A percentile compares a stretch with the other conserved stretches of the same genome.
Evolutionary conservation across 2,888 invertebrate genomes (phyloP).

Genomic region (Noctua janthe): DNA sequence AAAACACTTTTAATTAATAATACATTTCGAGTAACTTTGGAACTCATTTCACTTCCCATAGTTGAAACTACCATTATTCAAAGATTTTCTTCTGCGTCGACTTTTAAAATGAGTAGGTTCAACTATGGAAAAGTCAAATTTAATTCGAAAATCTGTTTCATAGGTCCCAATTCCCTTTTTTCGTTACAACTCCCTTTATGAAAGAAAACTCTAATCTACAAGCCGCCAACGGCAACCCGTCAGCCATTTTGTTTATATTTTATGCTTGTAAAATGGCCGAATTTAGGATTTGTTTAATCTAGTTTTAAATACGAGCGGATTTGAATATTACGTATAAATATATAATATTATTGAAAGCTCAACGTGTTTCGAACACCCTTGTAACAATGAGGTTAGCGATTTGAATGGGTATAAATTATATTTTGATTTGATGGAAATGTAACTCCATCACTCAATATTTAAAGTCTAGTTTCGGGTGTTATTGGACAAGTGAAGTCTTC

Average conservation of each 20-base stretch:
- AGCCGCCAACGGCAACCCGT: slow-evolving; percentile 64
- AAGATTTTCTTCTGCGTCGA: slow-evolving; percentile 15
- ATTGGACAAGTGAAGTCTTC: slow-evolving; percentile 16
- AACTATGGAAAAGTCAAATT: slow-evolving; percentile 57
- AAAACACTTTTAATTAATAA: slow-evolving; percentile 75
- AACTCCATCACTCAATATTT: slow-evolving; percentile 55
- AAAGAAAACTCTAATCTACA: slow-evolving; percentile 55
- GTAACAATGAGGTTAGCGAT: slow-evolving; percentile 80
- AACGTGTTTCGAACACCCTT: slow-evolving; percentile 87
- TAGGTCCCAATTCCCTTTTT: slow-evolving; percentile 82
- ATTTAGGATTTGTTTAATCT: slow-evolving; percentile 58
- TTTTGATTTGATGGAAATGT: slow-evolving; percentile 46
- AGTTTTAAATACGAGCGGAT: slow-evolving; percentile 67
- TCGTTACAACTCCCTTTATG: slow-evolving; percentile 62
- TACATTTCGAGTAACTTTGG: slow-evolving; percentile 67
- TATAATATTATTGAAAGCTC: slow-evolving; percentile 85
- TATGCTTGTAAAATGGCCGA: slow-evolving; percentile 63
- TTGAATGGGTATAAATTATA: slow-evolving; percentile 53
- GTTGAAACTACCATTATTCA: slow-evolving; percentile 41
- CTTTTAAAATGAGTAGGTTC: slow-evolving; percentile 36
- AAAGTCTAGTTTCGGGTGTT: slow-evolving; percentile 51
- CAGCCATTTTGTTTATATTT: slow-evolving; percentile 72
- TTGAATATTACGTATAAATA: slow-evolving; percentile 78
- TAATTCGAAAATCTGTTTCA: slow-evolving; percentile 73
- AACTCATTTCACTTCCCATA: slow-evolving; percentile 68